Evolutionary conservation across 2,113 vertebrate species (phyloP).

Genomic region (Carassius gibelio): DNA sequence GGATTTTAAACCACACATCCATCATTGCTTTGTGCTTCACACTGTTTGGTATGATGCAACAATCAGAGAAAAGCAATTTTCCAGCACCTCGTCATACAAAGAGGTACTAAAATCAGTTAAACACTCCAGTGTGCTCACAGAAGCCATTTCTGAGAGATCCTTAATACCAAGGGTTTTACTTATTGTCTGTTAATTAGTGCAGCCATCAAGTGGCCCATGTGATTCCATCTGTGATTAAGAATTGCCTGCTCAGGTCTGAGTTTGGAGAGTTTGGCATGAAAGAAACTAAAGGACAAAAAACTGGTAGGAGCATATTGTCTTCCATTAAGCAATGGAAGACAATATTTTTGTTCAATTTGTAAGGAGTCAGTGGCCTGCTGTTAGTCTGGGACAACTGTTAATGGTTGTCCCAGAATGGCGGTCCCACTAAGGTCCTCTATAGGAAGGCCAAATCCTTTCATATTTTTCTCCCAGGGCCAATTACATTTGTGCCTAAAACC

Average conservation of each 20-base stretch:
- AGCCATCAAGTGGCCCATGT: constrained; percentile 34
- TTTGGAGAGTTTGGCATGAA: background rate
- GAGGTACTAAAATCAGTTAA: constrained; percentile 26
- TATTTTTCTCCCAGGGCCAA: background rate
- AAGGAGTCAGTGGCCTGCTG: constrained; percentile 16
- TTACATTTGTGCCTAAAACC: background rate
- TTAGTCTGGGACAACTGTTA: background rate
- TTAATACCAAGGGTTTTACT: constrained; percentile 34
- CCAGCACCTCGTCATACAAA: constrained; percentile 38
- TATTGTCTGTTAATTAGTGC: constrained; percentile 39
- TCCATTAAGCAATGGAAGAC: background rate
- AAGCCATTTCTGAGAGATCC: background rate
- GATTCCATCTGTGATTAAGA: constrained; percentile 32
- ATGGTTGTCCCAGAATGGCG: background rate
- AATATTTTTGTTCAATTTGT: background rate
- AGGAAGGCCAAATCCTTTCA: background rate
- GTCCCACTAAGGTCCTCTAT: background rate
- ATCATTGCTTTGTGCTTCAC: constrained; percentile 56
- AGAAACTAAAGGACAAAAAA: background rate
- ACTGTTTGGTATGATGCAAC: constrained; percentile 55
- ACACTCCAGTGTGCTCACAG: constrained; percentile 15
- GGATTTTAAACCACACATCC: constrained; percentile 51
- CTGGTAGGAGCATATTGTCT: background rate
- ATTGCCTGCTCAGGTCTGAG: background rate
- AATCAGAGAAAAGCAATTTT: constrained; percentile 28